Conservation (phyloP, 2,888 invertebrate species). For the Patella pellucida region DNA sequence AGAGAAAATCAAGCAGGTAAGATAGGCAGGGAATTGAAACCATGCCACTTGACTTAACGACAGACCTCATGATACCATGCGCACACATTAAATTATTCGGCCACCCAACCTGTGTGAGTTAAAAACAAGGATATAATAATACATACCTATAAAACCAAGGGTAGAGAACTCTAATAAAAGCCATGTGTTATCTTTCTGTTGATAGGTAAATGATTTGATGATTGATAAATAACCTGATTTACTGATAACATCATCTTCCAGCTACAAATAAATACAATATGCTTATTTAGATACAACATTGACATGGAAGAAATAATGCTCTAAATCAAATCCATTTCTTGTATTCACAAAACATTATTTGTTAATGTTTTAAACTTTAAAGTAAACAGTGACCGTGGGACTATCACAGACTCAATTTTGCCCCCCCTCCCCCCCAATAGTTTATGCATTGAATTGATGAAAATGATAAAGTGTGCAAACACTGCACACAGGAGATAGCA, state of each 20-base stretch:
- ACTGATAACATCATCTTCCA: constrained; percentile 94
- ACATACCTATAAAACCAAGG: constrained; percentile 90
- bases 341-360: no score
- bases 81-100: not conserved
- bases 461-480: no score
- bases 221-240: constrained; percentile 84
- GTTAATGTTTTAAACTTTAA: not conserved
- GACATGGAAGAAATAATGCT: not conserved
- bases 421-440: no score
- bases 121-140: not conserved
- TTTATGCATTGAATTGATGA: no score
- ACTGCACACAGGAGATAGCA: no score
- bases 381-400: not conserved
- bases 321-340: no score
- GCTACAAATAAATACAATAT: constrained; percentile 73
- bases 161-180: constrained; percentile 93
- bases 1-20: no score
- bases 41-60: no score
- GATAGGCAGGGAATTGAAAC: no score
- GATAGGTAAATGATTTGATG: constrained; percentile 86
- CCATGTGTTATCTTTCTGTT: constrained; percentile 86
- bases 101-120: not conserved
- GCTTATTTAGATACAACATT: not conserved
- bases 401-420: no score
- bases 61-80: not conserved